A percentile compares a stretch with the other conserved stretches of the same genome.
phyloP scores from a whole-genome alignment of 2,888 invertebrate genomes.

The Tachina fera region DNA sequence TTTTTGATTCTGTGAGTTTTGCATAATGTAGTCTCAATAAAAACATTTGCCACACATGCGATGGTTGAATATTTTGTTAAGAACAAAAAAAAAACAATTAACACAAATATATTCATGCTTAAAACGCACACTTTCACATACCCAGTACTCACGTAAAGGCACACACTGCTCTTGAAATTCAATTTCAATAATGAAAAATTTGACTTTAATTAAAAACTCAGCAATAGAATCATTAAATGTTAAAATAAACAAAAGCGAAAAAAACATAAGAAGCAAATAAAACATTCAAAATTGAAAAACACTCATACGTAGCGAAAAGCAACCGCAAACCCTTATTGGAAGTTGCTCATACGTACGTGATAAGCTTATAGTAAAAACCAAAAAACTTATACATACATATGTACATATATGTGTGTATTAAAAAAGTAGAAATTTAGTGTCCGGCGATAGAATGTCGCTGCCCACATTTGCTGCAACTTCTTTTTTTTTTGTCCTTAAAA shows the following conservation, averaged over 20 bases:
- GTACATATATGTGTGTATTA: neutral
- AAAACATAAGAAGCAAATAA: neutral
- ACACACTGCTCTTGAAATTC: slow-evolving; percentile 56
- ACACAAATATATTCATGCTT: slow-evolving; percentile 49
- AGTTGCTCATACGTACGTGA: slow-evolving; percentile 63
- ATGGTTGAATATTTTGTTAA: slow-evolving; percentile 46
- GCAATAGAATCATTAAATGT: slow-evolving; percentile 63
- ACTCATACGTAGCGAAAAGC: slow-evolving; percentile 52
- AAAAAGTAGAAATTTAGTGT: slow-evolving; percentile 42
- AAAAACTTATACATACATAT: neutral
- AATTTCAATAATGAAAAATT: slow-evolving; percentile 71
- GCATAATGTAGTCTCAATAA: slow-evolving; percentile 68
- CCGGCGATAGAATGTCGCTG: slow-evolving; percentile 60
- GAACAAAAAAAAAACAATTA: slow-evolving; percentile 25
- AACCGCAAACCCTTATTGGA: slow-evolving; percentile 20
- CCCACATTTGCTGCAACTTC: slow-evolving; percentile 19
- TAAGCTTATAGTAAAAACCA: slow-evolving; percentile 37
- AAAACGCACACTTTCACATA: slow-evolving; percentile 43
- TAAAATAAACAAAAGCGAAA: slow-evolving; percentile 59
- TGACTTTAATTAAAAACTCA: slow-evolving; percentile 71
- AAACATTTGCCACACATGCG: slow-evolving; percentile 71
- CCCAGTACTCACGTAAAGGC: slow-evolving; percentile 3
- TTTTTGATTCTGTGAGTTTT: slow-evolving; percentile 32
- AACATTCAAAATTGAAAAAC: slow-evolving; percentile 62
- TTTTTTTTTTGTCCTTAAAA: slow-evolving; percentile 11